Evolutionary conservation across 2,888 invertebrate genomes (phyloP).

Genomic region (Pyrochroa serraticornis): DNA sequence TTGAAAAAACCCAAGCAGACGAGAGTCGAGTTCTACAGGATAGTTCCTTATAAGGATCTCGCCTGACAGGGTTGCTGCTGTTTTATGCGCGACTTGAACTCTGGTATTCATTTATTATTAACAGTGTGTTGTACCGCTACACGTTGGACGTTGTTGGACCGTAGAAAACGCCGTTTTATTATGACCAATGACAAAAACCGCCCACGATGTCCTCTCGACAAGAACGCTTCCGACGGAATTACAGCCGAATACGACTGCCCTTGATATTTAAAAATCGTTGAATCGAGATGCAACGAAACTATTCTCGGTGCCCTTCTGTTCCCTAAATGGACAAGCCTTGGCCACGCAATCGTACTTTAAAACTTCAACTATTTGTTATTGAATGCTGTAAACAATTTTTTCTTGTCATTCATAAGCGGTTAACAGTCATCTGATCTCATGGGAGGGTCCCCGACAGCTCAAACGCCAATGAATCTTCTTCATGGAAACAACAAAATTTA

Average conservation of each 20-base stretch:
- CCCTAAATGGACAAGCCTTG: constrained; percentile 38
- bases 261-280: constrained; percentile 21
- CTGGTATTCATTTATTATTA: constrained; percentile 38
- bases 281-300: constrained; percentile 10
- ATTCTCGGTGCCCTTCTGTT: constrained; percentile 29
- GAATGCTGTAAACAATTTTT: constrained; percentile 13
- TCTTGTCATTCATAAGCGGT: background rate
- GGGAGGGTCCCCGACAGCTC: too few relatives aligned
- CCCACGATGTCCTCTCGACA: constrained; percentile 5
- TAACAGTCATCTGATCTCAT: too few relatives aligned
- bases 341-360: constrained; percentile 4
- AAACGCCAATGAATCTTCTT: too few relatives aligned
- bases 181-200: constrained; percentile 2
- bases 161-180: constrained; percentile 2
- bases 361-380: too few relatives aligned
- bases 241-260: constrained; percentile 12
- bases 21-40: constrained; percentile 30
- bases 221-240: background rate
- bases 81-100: constrained; percentile 41
- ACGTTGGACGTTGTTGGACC: constrained; percentile 7
- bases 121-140: constrained; percentile 36
- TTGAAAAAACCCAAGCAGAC: constrained; percentile 23
- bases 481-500: too few relatives aligned
- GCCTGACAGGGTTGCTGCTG: constrained; percentile 39
- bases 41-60: constrained; percentile 41